phyloP scores from a whole-genome alignment of 1,140 invertebrate species.

The Amyelois transitella region DNA sequence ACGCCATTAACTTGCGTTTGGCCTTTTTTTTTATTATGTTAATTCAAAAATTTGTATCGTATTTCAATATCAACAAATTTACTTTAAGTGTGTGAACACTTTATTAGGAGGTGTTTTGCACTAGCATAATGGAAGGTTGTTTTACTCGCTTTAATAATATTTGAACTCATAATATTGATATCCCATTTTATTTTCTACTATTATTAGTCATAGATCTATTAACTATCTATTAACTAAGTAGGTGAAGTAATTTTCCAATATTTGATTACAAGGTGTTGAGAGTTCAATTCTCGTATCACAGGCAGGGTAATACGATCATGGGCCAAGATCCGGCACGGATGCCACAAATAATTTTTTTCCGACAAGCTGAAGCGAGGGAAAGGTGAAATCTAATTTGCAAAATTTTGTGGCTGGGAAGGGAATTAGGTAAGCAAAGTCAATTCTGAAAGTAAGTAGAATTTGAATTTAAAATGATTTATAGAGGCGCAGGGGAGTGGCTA shows the following conservation, averaged over 20 bases:
- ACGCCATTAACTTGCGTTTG: too few relatives aligned
- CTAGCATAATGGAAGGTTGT: neutral
- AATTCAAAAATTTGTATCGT: too few relatives aligned
- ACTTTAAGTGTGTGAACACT: too few relatives aligned
- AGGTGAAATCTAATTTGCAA: constrained; percentile 68
- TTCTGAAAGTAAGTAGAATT: constrained; percentile 72
- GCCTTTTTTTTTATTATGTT: too few relatives aligned
- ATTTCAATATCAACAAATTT: too few relatives aligned
- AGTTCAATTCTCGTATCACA: neutral
- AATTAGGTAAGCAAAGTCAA: constrained; percentile 71
- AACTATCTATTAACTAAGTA: neutral
- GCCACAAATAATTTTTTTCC: constrained; percentile 52
- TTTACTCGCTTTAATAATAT: neutral
- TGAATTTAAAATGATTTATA: constrained; percentile 75
- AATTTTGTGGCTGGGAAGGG: constrained; percentile 58
- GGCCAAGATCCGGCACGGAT: constrained; percentile 33
- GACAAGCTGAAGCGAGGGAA: constrained; percentile 36
- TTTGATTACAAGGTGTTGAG: neutral
- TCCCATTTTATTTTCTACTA: neutral
- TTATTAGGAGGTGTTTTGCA: too few relatives aligned
- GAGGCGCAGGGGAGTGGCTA: constrained; percentile 67
- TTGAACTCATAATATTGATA: neutral
- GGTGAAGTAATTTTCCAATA: neutral
- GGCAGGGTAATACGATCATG: constrained; percentile 30
- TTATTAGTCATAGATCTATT: neutral